Evolutionary conservation across 2,113 vertebrate species (phyloP).

Genomic region (Barbus barbus): DNA sequence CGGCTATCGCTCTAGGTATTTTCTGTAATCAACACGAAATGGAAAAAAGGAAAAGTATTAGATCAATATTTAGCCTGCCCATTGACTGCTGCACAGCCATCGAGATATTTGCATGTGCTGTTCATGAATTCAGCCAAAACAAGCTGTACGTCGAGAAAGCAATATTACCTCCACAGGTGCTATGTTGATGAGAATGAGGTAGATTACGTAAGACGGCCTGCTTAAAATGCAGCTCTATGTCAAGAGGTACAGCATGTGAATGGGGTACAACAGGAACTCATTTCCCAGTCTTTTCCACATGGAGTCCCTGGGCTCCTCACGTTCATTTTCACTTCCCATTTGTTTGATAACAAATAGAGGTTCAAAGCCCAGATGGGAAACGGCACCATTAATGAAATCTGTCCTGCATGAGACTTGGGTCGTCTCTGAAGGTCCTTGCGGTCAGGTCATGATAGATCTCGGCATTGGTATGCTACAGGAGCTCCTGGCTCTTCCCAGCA

Average conservation of each 20-base stretch:
- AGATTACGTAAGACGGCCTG: conserved; percentile 46
- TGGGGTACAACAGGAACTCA: conserved; percentile 58
- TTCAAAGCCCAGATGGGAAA: conserved; percentile 59
- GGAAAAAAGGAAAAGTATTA: conserved; percentile 21
- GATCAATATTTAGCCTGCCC: conserved; percentile 45
- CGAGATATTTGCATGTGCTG: neutral
- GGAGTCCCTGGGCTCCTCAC: conserved; percentile 44
- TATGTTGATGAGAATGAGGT: conserved; percentile 33
- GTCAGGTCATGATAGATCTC: conserved; percentile 51
- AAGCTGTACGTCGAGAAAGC: conserved; percentile 26
- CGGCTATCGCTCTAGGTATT: conserved; percentile 47
- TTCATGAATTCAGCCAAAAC: conserved; percentile 41
- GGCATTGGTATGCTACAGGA: conserved; percentile 46
- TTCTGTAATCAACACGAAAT: conserved; percentile 51
- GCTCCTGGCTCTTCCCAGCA: conserved; percentile 13
- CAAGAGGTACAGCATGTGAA: conserved; percentile 45
- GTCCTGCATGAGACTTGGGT: conserved; percentile 46
- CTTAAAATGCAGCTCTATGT: conserved; percentile 52
- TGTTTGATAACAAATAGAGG: conserved; percentile 66
- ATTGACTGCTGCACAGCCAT: conserved; percentile 33
- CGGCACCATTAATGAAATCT: conserved; percentile 55
- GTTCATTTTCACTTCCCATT: conserved; percentile 60
- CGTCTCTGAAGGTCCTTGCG: conserved; percentile 29
- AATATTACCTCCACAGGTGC: conserved; percentile 44
- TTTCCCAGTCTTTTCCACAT: conserved; percentile 55